These are phyloP conservation scores for Clostera curtula DNA, from an alignment of 2,888 invertebrate species.

Conservation along the genomic window DNA sequence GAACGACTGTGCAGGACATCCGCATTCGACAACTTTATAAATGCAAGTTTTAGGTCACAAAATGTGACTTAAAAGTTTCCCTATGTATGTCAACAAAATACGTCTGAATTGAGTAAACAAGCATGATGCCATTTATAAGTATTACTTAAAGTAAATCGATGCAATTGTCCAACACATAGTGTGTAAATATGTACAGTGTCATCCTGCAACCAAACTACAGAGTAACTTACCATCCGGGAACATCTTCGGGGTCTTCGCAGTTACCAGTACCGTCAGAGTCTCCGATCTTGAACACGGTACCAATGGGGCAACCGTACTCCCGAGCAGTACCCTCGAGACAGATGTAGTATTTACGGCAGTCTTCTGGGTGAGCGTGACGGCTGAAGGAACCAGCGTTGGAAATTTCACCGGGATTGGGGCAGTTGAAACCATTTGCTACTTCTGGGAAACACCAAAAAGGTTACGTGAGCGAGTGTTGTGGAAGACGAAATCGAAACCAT, in stretches of 20 bases:
- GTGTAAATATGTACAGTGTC: constrained; percentile 18
- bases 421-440: constrained; percentile 91
- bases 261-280: constrained; percentile 92
- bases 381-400: constrained; percentile 92
- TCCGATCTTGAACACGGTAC: constrained; percentile 96
- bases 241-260: constrained; percentile 96
- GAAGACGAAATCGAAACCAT: constrained; percentile 49
- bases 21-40: constrained; percentile 29
- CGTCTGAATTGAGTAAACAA: too few relatives aligned
- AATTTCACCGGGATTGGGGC: constrained; percentile 88
- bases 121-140: neutral
- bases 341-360: constrained; percentile 96
- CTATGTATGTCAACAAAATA: too few relatives aligned
- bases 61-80: too few relatives aligned
- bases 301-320: constrained; percentile 96
- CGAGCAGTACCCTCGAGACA: constrained; percentile 92
- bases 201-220: constrained; percentile 3
- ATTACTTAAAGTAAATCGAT: constrained; percentile 6
- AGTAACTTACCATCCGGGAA: constrained; percentile 92
- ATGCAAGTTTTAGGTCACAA: too few relatives aligned
- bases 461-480: constrained; percentile 43
- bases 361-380: constrained; percentile 95
- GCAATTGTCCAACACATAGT: constrained; percentile 18
- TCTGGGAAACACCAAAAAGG: constrained; percentile 76
- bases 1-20: constrained; percentile 38